Conservation (phyloP, 2,113 vertebrate species). For the Uropsilus gracilis region DNA sequence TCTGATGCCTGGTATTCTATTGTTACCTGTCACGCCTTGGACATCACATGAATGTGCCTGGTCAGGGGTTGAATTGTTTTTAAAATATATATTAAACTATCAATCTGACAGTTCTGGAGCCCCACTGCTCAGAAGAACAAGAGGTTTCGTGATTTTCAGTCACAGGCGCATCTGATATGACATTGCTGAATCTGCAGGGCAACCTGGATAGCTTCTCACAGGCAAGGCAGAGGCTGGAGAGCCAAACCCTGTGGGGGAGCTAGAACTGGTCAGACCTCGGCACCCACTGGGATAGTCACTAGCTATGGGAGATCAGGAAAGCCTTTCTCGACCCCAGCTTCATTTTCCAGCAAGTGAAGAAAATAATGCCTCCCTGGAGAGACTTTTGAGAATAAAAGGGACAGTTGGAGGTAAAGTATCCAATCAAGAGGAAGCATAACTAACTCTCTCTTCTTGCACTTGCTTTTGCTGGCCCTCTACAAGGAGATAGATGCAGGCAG, state of each 20-base stretch:
- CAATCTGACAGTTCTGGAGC: background rate
- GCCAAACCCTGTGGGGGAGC: background rate
- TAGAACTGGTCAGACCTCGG: background rate
- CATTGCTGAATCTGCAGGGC: background rate
- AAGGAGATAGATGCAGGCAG: background rate
- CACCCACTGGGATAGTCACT: background rate
- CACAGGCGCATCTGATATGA: background rate
- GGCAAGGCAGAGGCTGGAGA: background rate
- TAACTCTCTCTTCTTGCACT: background rate
- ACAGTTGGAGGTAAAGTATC: background rate
- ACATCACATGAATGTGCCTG: background rate
- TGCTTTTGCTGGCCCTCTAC: background rate
- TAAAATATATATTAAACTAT: background rate
- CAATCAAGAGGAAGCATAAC: background rate
- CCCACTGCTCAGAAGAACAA: background rate
- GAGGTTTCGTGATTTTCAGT: background rate
- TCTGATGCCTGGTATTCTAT: background rate
- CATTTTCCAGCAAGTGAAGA: background rate
- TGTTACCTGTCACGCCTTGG: background rate
- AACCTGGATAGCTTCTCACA: background rate
- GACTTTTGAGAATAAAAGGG: background rate
- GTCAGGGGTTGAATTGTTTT: background rate
- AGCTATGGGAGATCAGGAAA: accelerated
- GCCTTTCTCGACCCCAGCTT: background rate
- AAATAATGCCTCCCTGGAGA: background rate